Conservation (phyloP, 1,140 invertebrate species). For the Ganaspis sp. region DNA sequence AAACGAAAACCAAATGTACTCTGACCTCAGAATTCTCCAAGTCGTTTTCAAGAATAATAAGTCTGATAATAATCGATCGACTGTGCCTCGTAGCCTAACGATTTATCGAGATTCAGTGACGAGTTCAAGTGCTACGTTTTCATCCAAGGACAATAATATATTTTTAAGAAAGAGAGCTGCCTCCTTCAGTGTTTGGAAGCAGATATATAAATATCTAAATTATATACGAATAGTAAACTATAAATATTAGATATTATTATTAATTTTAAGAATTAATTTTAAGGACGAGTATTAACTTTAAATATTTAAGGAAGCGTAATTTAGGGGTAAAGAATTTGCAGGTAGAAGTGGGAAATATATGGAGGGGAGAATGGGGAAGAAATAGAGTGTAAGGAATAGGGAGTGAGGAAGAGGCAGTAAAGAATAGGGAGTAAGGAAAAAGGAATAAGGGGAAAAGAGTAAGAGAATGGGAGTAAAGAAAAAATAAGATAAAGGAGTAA, state of each 20-base stretch:
- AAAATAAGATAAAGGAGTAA: too few species aligned
- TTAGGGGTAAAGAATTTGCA: too few species aligned
- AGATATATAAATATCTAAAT: neutral
- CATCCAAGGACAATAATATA: conserved; percentile 77
- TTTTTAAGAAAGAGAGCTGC: conserved; percentile 68
- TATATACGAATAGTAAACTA: conserved; percentile 4
- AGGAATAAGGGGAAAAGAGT: too few species aligned
- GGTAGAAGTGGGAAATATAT: too few species aligned
- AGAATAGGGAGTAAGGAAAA: too few species aligned
- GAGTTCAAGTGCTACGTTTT: conserved; percentile 73
- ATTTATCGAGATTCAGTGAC: conserved; percentile 36
- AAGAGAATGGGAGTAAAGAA: too few species aligned
- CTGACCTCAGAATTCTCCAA: conserved; percentile 11
- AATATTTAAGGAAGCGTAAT: neutral
- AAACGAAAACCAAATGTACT: conserved; percentile 13
- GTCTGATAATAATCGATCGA: conserved; percentile 31
- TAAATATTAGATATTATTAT: conserved; percentile 13
- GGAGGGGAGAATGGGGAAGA: too few species aligned
- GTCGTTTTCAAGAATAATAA: conserved; percentile 15
- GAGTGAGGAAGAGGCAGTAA: too few species aligned
- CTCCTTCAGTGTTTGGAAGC: neutral
- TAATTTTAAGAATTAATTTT: neutral
- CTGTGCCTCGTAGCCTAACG: conserved; percentile 27
- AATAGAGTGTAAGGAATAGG: too few species aligned
- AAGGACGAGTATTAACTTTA: conserved; percentile 32